Conservation (phyloP, 2,113 vertebrate genomes). For the Colius striatus region DNA sequence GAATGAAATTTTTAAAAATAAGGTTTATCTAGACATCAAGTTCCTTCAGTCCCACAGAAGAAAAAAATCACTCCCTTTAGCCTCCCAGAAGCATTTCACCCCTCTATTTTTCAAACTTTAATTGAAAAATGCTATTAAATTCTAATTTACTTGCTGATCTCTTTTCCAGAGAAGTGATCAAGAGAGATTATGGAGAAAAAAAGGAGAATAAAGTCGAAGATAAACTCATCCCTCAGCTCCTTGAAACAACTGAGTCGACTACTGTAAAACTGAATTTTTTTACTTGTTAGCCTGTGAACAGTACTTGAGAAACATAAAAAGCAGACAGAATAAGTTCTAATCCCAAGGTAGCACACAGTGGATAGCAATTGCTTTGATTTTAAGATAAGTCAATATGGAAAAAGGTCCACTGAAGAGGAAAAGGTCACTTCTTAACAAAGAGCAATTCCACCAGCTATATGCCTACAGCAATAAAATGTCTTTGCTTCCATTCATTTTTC, state of each 20-base stretch:
- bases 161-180: not conserved
- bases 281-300: not conserved
- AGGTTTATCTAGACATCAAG: slow-evolving; percentile 6
- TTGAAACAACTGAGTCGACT: not conserved
- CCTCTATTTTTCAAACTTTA: not conserved
- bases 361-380: not conserved
- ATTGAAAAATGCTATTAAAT: not conserved
- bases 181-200: not conserved
- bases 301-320: not conserved
- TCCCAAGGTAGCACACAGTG: not conserved
- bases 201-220: not conserved
- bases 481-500: not conserved
- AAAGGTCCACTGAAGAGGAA: not conserved
- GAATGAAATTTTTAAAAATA: not conserved
- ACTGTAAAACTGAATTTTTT: not conserved
- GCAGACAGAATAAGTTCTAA: not conserved
- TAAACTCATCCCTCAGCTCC: not conserved
- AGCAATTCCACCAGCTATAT: not conserved
- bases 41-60: not conserved
- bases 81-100: not conserved
- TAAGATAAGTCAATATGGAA: not conserved
- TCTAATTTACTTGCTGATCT: not conserved
- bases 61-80: not conserved
- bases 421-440: slow-evolving; percentile 7
- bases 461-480: not conserved